Evolutionary conservation across 1,140 invertebrate species (phyloP).

Genomic region (Zeugodacus cucurbitae): DNA sequence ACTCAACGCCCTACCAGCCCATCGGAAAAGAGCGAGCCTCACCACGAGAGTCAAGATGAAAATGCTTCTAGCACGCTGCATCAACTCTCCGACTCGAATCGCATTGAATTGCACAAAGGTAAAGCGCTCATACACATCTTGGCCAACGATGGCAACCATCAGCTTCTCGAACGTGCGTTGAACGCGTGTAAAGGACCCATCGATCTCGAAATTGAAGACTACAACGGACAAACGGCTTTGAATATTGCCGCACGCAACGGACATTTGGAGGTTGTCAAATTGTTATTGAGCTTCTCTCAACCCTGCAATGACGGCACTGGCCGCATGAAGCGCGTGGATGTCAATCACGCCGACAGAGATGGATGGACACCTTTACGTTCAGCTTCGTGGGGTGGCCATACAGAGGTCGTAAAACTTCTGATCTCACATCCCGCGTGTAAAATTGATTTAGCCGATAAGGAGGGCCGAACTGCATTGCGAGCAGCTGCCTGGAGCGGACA

Average conservation of each 20-base stretch:
- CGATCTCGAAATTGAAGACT: constrained; percentile 74
- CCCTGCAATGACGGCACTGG: constrained; percentile 67
- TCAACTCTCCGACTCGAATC: constrained; percentile 62
- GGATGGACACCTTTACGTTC: constrained; percentile 89
- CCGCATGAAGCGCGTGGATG: constrained; percentile 73
- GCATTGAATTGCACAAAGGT: constrained; percentile 71
- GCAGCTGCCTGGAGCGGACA: constrained; percentile 90
- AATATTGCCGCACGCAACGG: constrained; percentile 86
- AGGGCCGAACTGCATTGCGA: constrained; percentile 78
- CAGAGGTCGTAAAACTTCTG: constrained; percentile 86
- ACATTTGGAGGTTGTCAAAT: constrained; percentile 78
- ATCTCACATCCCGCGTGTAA: constrained; percentile 80
- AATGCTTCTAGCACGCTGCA: constrained; percentile 60
- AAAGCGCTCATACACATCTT: constrained; percentile 79
- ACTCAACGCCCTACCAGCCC: constrained; percentile 61
- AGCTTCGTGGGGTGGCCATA: constrained; percentile 93
- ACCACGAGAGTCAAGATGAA: constrained; percentile 59
- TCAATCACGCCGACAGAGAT: constrained; percentile 88
- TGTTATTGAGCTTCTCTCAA: constrained; percentile 64
- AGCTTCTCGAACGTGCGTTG: constrained; percentile 73
- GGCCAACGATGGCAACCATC: constrained; percentile 79
- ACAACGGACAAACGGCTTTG: constrained; percentile 83
- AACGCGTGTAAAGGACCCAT: constrained; percentile 70
- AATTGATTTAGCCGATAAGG: constrained; percentile 79
- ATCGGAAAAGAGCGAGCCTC: constrained; percentile 63